phyloP scores from a whole-genome alignment of 23 tunicate genomes.

The Aplidium turbinatum region DNA sequence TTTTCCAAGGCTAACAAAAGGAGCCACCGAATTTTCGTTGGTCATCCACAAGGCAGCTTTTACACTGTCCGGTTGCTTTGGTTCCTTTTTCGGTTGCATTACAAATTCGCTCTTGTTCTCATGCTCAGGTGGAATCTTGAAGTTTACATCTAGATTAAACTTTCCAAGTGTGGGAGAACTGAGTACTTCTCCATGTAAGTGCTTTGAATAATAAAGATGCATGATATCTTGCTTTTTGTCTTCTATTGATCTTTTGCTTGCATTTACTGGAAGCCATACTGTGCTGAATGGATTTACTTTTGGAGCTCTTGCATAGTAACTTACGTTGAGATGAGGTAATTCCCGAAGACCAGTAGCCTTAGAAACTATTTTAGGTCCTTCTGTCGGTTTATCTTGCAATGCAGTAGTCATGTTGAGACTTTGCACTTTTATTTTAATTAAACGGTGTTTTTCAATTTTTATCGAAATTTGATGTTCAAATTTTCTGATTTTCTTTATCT shows the following conservation, averaged over 20 bases:
- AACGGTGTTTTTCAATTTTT: no score
- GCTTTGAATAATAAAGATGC: conserved; percentile 65
- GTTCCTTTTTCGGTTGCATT: conserved; percentile 26
- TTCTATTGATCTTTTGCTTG: conserved; percentile 65
- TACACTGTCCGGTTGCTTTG: conserved; percentile 56
- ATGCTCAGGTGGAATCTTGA: conserved; percentile 22
- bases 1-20: conserved; percentile 82
- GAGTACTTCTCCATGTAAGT: conserved; percentile 7
- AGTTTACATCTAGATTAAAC: conserved; percentile 8
- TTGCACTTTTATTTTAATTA: no score
- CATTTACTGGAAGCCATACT: conserved; percentile 87
- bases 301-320: conserved; percentile 78
- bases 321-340: conserved; percentile 54
- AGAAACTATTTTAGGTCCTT: no score
- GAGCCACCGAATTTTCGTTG: conserved; percentile 70
- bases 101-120: conserved; percentile 9
- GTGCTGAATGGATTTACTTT: conserved; percentile 64
- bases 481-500: no score
- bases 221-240: conserved; percentile 69
- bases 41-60: conserved; percentile 95
- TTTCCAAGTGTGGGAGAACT: background rate
- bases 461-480: no score
- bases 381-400: no score
- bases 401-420: no score
- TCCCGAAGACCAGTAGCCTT: conserved; percentile 62